These are phyloP conservation scores for Notodromas monacha DNA, from an alignment of 2,888 invertebrate genomes.

Conservation along the genomic window DNA sequence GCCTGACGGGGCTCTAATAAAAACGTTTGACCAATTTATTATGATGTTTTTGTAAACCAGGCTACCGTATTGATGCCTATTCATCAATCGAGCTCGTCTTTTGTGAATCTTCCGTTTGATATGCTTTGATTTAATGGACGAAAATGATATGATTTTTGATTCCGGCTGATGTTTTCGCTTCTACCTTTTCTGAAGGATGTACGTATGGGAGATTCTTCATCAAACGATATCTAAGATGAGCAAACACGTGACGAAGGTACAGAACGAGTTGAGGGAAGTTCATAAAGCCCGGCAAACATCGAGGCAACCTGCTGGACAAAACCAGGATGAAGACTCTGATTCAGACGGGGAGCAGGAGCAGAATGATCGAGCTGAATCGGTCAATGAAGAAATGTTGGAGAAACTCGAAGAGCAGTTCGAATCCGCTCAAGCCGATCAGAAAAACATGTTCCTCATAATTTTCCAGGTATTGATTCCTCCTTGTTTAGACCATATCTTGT, in stretches of 20 bases:
- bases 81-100: too few species aligned
- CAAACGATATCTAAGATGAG: conserved; percentile 86
- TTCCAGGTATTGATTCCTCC: conserved; percentile 32
- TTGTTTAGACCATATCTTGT: not conserved
- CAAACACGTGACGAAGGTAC: conserved; percentile 54
- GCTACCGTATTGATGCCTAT: too few species aligned
- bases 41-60: too few species aligned
- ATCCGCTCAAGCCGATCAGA: conserved; percentile 77
- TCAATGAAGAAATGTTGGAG: conserved; percentile 45
- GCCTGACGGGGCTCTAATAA: too few species aligned
- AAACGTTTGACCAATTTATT: too few species aligned
- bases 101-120: too few species aligned
- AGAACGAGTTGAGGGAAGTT: conserved; percentile 35
- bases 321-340: conserved; percentile 7
- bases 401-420: conserved; percentile 82
- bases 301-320: conserved; percentile 16
- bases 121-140: too few species aligned
- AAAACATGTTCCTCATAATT: conserved; percentile 77
- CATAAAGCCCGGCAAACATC: conserved; percentile 53
- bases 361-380: conserved; percentile 11
- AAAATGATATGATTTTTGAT: too few species aligned
- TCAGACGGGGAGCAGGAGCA: conserved; percentile 10
- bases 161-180: too few species aligned
- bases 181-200: conserved; percentile 43
- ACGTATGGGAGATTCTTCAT: conserved; percentile 86